These are phyloP conservation scores for Cryptops parisi DNA, from an alignment of 2,888 invertebrate genomes.

Conservation along the genomic window DNA sequence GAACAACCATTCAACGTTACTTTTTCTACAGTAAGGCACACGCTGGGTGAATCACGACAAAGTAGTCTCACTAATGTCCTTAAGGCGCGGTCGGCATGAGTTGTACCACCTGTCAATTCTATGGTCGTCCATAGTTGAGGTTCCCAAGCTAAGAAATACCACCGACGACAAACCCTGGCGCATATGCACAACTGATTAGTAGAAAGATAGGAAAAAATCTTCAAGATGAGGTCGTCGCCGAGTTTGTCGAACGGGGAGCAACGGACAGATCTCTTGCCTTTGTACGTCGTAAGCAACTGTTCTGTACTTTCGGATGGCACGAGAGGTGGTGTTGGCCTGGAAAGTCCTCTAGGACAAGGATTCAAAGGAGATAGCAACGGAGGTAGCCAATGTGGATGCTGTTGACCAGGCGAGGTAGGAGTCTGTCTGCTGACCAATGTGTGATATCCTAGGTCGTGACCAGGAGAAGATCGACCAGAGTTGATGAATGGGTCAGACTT, in stretches of 20 bases:
- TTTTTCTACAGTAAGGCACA: slow-evolving; percentile 50
- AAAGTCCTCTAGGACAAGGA: slow-evolving; percentile 16
- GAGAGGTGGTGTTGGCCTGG: slow-evolving; percentile 18
- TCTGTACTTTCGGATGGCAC: slow-evolving; percentile 24
- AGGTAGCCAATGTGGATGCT: slow-evolving; percentile 14
- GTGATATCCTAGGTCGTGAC: slow-evolving; percentile 66
- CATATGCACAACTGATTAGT: slow-evolving; percentile 56
- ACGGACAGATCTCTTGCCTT: slow-evolving; percentile 23
- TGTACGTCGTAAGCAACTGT: slow-evolving; percentile 25
- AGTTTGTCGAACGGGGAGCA: slow-evolving; percentile 41
- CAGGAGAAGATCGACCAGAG: slow-evolving; percentile 39
- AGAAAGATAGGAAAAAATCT: slow-evolving; percentile 53
- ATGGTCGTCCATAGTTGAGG: slow-evolving; percentile 58
- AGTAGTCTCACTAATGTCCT: slow-evolving; percentile 43
- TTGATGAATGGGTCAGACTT: not conserved
- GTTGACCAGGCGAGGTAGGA: slow-evolving; percentile 17
- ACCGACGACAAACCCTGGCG: slow-evolving; percentile 58
- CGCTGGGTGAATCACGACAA: slow-evolving; percentile 49
- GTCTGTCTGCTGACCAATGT: slow-evolving; percentile 39
- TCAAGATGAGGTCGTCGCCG: slow-evolving; percentile 50
- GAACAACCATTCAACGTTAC: slow-evolving; percentile 52
- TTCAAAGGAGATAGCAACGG: slow-evolving; percentile 1
- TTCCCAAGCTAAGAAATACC: slow-evolving; percentile 62
- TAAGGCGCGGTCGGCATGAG: slow-evolving; percentile 49
- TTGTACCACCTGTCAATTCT: slow-evolving; percentile 43